Evolutionary conservation across 2,888 invertebrate genomes (phyloP), one percentile per base, ranked within the genome.

Genomic region (Stratiomys singularior): DNA sequence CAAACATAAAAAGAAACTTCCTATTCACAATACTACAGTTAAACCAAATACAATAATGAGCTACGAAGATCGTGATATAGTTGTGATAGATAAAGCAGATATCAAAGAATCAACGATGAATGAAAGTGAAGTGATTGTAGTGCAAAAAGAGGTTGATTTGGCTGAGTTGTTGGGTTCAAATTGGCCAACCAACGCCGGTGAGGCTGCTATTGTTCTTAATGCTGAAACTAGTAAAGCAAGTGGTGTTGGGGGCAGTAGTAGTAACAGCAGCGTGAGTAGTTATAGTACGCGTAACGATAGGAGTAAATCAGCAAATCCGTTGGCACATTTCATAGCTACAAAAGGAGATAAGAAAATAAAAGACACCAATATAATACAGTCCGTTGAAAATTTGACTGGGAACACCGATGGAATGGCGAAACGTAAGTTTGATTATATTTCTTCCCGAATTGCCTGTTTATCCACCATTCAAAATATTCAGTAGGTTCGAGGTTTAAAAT

Each of bases 261-360:
- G 81, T 44, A 82, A 80, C 69, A 81, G 80, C 76, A 81, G 80
- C 74, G 82, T 81, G 44, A 83, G 81, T 78, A 79, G 80, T 78
- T 81, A 78, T 66, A 80, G 81, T 78, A 79, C 80, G 56, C 81
- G 82, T 80, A 81, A 77, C 58, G 89, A 88, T 80, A 87, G 91
- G 81, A 88, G 89, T 81, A 92, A 91, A 83, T 92, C 91, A 83
- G 86, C 88, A 4, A 92, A 91, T 85, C 87, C 90, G 52, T 84
- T 92, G 78, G 88, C 89, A 78, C 91, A 92, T 82, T 83, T 92
- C 77, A 86, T 88, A 44, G 78, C 77, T 11, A 78, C 80, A 37
- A 81, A 81, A 66, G 77, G 67, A 76, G 81, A 81, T 67, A 80
- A 80, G 47, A 80, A 80, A 13, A 7, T 18, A 11, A 80, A 78